These are phyloP conservation scores for Chaetogeoica ovagalla DNA, from an alignment of 2,888 invertebrate species.

Conservation along the genomic window DNA sequence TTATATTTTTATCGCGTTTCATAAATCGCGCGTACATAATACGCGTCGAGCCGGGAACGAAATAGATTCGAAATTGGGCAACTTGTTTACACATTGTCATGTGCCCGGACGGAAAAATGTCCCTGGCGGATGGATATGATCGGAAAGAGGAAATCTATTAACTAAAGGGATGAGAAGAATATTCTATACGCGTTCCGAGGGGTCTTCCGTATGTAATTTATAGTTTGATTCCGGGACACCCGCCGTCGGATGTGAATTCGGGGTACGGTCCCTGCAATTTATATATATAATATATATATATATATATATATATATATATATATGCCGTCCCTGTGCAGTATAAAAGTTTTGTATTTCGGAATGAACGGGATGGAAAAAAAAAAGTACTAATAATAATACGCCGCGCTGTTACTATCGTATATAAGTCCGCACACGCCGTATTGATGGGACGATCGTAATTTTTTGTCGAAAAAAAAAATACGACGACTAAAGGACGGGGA, in stretches of 20 bases:
- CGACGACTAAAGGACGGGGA: slow-evolving; percentile 17
- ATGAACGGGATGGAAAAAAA: background rate
- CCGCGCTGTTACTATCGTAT: too few species aligned
- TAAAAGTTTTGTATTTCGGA: slow-evolving; percentile 26
- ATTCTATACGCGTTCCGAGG: slow-evolving; percentile 3
- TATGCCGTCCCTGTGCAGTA: background rate
- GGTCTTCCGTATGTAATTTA: slow-evolving; percentile 32
- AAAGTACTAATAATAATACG: slow-evolving; percentile 9
- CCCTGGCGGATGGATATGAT: slow-evolving; percentile 14
- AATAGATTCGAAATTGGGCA: slow-evolving; percentile 29
- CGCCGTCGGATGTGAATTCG: slow-evolving; percentile 39
- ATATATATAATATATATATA: too few species aligned
- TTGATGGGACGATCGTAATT: slow-evolving; percentile 31
- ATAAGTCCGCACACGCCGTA: background rate
- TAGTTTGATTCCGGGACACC: slow-evolving; percentile 40
- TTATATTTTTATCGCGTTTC: background rate
- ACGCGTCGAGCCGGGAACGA: slow-evolving; percentile 3
- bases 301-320: background rate
- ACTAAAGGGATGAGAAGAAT: slow-evolving; percentile 29
- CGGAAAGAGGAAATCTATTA: slow-evolving; percentile 51
- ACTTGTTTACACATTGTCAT: slow-evolving; percentile 28
- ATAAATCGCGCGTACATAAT: background rate
- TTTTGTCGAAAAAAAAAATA: slow-evolving; percentile 4
- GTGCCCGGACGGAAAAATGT: background rate
- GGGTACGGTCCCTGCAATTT: background rate